Base-by-base conservation (phyloP, 2,113 vertebrate genomes). In the Mola mola region DNA sequence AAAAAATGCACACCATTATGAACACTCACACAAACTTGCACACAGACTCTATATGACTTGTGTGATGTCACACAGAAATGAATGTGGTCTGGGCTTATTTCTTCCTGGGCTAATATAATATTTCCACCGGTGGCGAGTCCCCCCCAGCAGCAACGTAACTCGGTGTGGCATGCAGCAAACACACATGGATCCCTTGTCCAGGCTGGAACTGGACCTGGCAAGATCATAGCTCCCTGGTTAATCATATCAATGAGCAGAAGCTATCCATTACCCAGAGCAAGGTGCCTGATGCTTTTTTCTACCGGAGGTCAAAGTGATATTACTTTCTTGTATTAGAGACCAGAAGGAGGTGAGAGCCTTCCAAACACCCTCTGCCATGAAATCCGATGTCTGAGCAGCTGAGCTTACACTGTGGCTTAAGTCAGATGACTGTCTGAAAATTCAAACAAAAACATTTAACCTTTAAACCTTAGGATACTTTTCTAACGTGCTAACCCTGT, bases 201-300 rank as follows among this genome's bases (percentile, higher is more conserved):
- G 66, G 81, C 67, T 67, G 56, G 57, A 72, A 72, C 51, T 42
- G 67, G 65, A 53, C 66, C 43, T 73, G 17, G 60, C 79, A 82
- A 68, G 64, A 83, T 89, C 79, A 85, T 69, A 79, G 53, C 74
- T 85, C 78, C 84, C 82, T 43, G 42, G 72, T 72, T 85, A 81
- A 87, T 76, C 78, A 79, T 79, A 80, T 87, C 63, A 66, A 38
- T 31, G 72, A 88, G 78, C 50, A 78, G 74, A 82, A 81, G 79
- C 67, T 86, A 86, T 86, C 78, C 78, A 78, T 87, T 87, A 83
- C 74, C 47, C 20, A 43, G 44, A 84, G 78, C 81, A 83, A 85
- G 76, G 62, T 84, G 75, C 64, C 71, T 78, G 66, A 84, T 80
- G 82, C 66, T 58, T 77, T 84, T 66, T 46, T 66, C 76, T 66